Evolutionary conservation across 1,140 invertebrate species (phyloP).

Genomic region (Drosophila micromelanica): DNA sequence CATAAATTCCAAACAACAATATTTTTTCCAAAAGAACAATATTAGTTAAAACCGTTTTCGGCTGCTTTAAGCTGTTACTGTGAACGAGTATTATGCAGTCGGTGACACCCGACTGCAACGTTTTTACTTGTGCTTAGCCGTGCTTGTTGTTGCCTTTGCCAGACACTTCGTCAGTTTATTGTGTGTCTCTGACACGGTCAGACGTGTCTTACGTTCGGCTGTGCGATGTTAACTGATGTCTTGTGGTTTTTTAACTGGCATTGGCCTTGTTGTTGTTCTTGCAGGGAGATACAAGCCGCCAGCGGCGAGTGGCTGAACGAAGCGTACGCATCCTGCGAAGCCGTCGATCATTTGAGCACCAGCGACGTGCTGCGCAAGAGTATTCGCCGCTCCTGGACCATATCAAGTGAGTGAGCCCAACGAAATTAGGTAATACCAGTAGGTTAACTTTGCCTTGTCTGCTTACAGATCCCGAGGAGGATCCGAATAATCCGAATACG

Average conservation of each 20-base stretch:
- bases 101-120: no score
- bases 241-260: constrained; percentile 75
- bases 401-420: constrained; percentile 86
- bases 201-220: constrained; percentile 38
- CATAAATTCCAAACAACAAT: no score
- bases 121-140: neutral
- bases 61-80: no score
- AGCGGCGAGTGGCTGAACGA: constrained; percentile 90
- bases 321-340: constrained; percentile 84
- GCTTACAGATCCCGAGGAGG: constrained; percentile 78
- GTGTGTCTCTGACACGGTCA: constrained; percentile 39
- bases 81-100: no score
- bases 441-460: neutral
- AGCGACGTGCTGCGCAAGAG: constrained; percentile 88
- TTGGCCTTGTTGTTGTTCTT: constrained; percentile 83
- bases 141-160: constrained; percentile 29
- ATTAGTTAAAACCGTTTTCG: no score
- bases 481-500: constrained; percentile 78
- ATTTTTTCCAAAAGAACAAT: no score
- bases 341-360: constrained; percentile 86
- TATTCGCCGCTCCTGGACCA: constrained; percentile 89
- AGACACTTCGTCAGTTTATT: constrained; percentile 48
- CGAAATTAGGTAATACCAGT: neutral
- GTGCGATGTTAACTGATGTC: constrained; percentile 59
- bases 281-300: constrained; percentile 89